Evolutionary conservation across 23 tunicate genomes (phyloP), one percentile per base, ranked within the genome.

Genomic region (Trididemnum nubilum): DNA sequence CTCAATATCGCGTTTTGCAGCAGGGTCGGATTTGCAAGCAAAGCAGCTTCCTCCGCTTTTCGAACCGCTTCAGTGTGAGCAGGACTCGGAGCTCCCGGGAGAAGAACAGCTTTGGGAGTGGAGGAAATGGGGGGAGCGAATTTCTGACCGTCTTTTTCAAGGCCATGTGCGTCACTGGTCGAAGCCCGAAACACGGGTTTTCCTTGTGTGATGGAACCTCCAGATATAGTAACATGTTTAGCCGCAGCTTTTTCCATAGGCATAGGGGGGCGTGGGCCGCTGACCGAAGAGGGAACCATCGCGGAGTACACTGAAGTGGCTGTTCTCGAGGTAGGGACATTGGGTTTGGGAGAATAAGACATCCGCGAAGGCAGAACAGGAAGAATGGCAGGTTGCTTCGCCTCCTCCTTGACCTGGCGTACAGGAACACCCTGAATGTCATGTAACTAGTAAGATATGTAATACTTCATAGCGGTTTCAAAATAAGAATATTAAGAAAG

Each of bases 141-240:
- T 31, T 38, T 73, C n/a, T n/a, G n/a, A n/a, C n/a, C n/a, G 9
- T 73, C 58, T 22, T 39, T 73, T 38, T 73, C 58, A 31, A 37
- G 19, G 22, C 39, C 78, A 7, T 5, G 78, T 26, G 58, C 18
- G 25, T 27, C 58, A 2, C 12, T 9, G 5, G 32, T n/a, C 3
- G 30, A 58, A 38, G 78, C 58, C 2, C 78, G 78, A 27, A 73
- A 73, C 3, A 73, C 78, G 7, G 78, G 78, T 40, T 73, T 73
- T 39, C 78, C 78, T 39, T 73, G 78, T 18, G 78, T 73, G 15
- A 73, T 73, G 9, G 78, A 73, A 37, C 78, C 78, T 38, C 78
- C 78, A 21, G 78, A 38, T 27, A 73, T 19, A 15, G 58, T 27
- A 28, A 73, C 78, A 31, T 73, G 78, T 24, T 40, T 40, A 2